These are phyloP conservation scores for Malurus cyaneus DNA, from an alignment of 2,113 vertebrate genomes.

Conservation along the genomic window DNA sequence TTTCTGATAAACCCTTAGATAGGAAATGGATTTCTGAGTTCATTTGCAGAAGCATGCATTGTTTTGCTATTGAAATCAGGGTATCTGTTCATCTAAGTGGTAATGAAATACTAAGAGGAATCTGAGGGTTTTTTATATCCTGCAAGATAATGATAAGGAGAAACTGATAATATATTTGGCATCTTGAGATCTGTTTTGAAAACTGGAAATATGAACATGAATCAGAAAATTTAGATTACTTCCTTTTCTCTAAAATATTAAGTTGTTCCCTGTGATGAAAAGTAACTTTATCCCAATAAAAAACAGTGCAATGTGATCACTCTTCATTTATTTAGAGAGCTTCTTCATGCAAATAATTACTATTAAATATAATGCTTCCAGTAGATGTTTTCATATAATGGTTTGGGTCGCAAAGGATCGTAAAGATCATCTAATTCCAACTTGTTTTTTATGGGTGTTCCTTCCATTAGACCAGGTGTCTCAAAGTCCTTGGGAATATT, in stretches of 20 bases:
- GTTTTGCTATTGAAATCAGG: neutral
- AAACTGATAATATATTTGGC: neutral
- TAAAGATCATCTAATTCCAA: neutral
- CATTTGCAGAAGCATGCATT: neutral
- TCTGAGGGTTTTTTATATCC: neutral
- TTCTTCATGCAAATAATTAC: neutral
- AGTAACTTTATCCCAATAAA: neutral
- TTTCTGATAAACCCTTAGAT: neutral
- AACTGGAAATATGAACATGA: neutral
- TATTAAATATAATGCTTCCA: neutral
- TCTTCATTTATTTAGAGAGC: neutral
- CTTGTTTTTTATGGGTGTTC: rapidly evolving
- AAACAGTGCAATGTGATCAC: neutral
- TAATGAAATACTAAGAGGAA: constrained; percentile 38
- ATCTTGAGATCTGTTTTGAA: neutral
- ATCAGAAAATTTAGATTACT: neutral
- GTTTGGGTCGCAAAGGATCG: neutral
- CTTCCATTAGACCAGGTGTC: neutral
- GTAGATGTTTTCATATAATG: neutral
- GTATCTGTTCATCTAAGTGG: constrained; percentile 1
- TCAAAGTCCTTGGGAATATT: neutral
- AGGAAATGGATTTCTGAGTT: neutral
- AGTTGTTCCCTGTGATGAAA: neutral
- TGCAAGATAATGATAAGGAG: neutral
- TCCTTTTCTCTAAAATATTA: neutral